Conservation (phyloP, 2,797 vertebrate species). For the Lutra lutra region DNA sequence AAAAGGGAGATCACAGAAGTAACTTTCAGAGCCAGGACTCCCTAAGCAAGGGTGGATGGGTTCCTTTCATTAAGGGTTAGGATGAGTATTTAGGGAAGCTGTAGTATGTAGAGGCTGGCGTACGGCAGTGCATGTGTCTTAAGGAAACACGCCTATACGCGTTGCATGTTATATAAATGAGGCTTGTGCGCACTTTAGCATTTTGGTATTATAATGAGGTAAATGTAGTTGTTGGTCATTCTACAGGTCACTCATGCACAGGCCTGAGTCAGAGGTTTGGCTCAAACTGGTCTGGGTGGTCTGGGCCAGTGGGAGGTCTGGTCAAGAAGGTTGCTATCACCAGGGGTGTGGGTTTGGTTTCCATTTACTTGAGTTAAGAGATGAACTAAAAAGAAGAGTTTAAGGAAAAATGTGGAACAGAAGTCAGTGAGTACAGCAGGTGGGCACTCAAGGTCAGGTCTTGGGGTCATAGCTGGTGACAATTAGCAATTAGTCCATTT, state of each 20-base stretch:
- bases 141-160: not conserved
- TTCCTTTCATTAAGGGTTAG: not conserved
- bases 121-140: not conserved
- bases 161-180: not conserved
- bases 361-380: not conserved
- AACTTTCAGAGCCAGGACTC: not conserved
- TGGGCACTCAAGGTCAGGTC: not conserved
- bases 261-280: not conserved
- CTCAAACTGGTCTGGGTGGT: not conserved
- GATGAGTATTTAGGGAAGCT: not conserved
- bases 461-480: not conserved
- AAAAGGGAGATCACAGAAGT: not conserved
- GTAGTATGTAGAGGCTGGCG: not conserved
- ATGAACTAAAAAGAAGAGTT: not conserved
- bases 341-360: not conserved
- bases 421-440: not conserved
- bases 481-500: not conserved
- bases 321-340: not conserved
- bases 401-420: not conserved
- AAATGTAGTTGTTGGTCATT: not conserved
- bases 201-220: not conserved
- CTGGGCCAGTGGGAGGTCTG: not conserved
- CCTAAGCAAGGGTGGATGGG: not conserved
- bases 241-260: not conserved
- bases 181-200: not conserved